phyloP scores from a whole-genome alignment of 2,888 invertebrate species.

The Tinea semifulvella region DNA sequence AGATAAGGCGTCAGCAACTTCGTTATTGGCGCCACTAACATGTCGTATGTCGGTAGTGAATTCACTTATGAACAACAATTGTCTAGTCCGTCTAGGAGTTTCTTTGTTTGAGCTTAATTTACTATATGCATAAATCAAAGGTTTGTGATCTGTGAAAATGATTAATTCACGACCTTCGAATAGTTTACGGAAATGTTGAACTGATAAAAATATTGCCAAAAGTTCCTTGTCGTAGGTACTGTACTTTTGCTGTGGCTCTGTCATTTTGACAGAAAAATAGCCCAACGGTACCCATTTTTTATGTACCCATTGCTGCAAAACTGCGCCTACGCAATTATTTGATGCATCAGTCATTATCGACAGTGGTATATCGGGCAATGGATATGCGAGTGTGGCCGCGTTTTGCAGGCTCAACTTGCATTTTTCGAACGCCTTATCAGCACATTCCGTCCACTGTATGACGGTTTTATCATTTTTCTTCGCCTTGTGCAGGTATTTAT shows the following conservation, averaged over 20 bases:
- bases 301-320: slow-evolving; percentile 16
- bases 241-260: slow-evolving; percentile 16
- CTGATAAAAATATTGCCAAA: slow-evolving; percentile 17
- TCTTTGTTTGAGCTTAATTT: slow-evolving; percentile 17
- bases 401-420: slow-evolving; percentile 15
- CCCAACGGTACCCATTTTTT: slow-evolving; percentile 17
- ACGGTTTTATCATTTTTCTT: not conserved
- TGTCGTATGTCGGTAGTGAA: slow-evolving; percentile 17
- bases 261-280: slow-evolving; percentile 17
- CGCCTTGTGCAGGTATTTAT: not conserved
- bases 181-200: not conserved
- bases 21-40: not conserved
- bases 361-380: slow-evolving; percentile 9
- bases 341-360: slow-evolving; percentile 16
- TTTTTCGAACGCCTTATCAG: slow-evolving; percentile 16
- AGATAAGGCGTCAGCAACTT: too few relatives aligned
- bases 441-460: slow-evolving; percentile 14
- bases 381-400: slow-evolving; percentile 14
- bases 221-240: slow-evolving; percentile 20
- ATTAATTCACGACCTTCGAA: slow-evolving; percentile 1
- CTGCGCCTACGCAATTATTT: slow-evolving; percentile 15
- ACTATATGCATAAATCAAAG: slow-evolving; percentile 19
- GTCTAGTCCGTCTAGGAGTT: slow-evolving; percentile 17
- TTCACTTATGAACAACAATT: slow-evolving; percentile 19
- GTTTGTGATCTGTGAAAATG: slow-evolving; percentile 16